These are phyloP conservation scores for Chionodraco myersi DNA, from an alignment of 2,113 vertebrate genomes.

Conservation along the genomic window DNA sequence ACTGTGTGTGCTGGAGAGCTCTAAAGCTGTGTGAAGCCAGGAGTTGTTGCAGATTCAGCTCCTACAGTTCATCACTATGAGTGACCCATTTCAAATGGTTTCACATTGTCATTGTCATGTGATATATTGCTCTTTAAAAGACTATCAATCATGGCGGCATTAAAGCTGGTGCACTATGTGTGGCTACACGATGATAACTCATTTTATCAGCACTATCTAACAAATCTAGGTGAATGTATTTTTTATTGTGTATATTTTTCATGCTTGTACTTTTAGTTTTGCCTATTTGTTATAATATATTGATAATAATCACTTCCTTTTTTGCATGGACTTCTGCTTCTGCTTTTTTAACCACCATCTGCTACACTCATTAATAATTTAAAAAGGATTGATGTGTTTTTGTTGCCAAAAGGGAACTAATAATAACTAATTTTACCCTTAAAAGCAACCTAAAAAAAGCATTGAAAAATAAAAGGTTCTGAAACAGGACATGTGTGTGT, in stretches of 20 bases:
- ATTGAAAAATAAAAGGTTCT: neutral
- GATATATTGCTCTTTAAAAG: neutral
- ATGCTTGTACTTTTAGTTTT: no score
- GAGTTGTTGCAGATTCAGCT: no score
- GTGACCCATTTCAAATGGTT: neutral
- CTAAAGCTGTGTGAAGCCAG: no score
- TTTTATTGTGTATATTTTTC: neutral
- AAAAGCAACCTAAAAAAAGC: neutral
- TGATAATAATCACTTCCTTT: no score
- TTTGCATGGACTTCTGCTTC: neutral
- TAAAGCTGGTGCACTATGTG: neutral
- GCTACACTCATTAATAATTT: neutral
- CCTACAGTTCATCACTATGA: no score
- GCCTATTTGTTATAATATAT: neutral
- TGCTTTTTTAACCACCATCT: neutral
- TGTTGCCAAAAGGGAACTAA: neutral
- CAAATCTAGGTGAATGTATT: neutral
- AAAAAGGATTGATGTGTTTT: neutral
- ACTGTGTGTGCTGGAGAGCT: neutral
- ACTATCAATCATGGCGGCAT: neutral
- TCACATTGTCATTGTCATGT: neutral
- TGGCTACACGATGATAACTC: neutral
- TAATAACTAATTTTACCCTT: neutral
- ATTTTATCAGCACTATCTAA: neutral
- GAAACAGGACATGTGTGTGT: conserved; percentile 31